phyloP scores from a whole-genome alignment of 2,113 vertebrate genomes.

The Platanista minor region DNA sequence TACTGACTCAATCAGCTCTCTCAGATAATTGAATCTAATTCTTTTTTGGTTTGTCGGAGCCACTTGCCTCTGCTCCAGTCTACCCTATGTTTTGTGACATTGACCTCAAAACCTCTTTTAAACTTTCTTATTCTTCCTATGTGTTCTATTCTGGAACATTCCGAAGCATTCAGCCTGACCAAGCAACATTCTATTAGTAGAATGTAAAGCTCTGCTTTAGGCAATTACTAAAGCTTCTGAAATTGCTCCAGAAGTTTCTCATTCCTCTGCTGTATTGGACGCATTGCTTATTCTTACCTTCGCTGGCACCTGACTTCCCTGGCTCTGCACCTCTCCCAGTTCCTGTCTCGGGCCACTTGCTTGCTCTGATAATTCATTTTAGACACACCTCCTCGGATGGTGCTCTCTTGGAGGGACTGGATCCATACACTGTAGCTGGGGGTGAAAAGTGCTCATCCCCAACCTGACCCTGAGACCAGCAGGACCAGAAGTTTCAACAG shows the following conservation, averaged over 20 bases:
- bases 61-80: neutral
- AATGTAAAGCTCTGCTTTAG: neutral
- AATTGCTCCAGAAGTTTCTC: neutral
- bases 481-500: neutral
- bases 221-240: neutral
- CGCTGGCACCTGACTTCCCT: neutral
- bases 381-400: neutral
- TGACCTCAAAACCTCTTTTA: neutral
- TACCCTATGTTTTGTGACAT: neutral
- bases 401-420: accelerated
- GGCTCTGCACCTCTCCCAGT: neutral
- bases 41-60: neutral
- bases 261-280: neutral
- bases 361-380: neutral
- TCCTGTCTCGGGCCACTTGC: neutral
- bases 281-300: neutral
- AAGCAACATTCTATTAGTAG: neutral
- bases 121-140: neutral
- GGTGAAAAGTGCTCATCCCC: neutral
- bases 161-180: neutral
- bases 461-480: neutral
- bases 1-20: neutral
- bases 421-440: neutral
- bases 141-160: neutral
- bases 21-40: neutral